Evolutionary conservation across 1,140 invertebrate species (phyloP), one percentile per base, ranked within the genome.

Genomic region (Lethocerus indicus): DNA sequence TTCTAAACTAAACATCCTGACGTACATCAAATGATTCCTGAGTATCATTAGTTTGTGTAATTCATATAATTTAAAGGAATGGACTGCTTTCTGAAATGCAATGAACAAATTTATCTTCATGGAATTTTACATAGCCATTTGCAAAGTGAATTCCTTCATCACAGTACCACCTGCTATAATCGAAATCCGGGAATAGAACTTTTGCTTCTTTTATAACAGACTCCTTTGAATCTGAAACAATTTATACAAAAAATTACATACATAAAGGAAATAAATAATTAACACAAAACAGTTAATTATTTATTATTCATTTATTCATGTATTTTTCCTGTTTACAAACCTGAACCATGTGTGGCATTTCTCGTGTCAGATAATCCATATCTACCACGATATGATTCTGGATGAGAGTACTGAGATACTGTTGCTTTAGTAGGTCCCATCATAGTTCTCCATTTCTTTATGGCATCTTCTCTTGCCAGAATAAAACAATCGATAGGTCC

Each of bases 281-380:
- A 29, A 2, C 21, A 39, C 12, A 21, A 5, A 24, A 12, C 28
- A 21, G 16, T 16, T 13, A 21, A 46, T 37, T 23, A n/a, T 1
- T 5, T 18, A 14, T 28, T 14, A 32, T n/a, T 20, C 24, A 35
- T 16, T n/a, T 7, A 29, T 47, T 39, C 9, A 28, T 2, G 32
- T 12, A 28, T 18, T 39, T n/a, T 7, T 24, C 42, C 24, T 18
- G 16, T 9, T 20, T 43, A 16, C 18, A 29, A 43, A 86, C 83
- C 85, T 65, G 88, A 92, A 27, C 89, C 89, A 68, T 94, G 89
- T 41, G 80, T 78, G 18, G 83, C 87, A 71, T 95, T 95, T 61
- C 88, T 79, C 0, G 90, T 93, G 64, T 94, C 89, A 1, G 88
- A 87, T 2, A 92, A 63, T 1, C 90, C 90, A 72, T 79, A 92